Evolutionary conservation across 1,140 invertebrate genomes (phyloP), one percentile per base, ranked within the genome.

Genomic region (Leptinotarsa undecemlineata): DNA sequence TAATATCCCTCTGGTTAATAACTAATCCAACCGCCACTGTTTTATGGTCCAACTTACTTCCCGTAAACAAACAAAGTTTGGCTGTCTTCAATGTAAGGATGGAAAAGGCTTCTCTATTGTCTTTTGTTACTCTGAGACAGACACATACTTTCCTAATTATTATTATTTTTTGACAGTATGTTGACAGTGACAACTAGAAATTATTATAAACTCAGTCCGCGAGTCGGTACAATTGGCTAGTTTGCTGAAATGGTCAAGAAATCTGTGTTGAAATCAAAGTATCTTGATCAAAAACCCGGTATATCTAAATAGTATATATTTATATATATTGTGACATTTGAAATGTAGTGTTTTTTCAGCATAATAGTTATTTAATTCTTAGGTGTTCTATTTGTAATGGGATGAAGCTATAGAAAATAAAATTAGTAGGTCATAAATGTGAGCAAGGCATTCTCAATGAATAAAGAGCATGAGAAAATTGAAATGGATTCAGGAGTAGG

Each of bases 401-500:
- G 63, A 72, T 72, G 23, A 48, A 72, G 51, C 20, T 70, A 70
- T 70, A 57, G 47, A 15, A 21, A 70, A 57, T 42, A 64, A 8
- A 6, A 64, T 64, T 48, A 72, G 61, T 64, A 64, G 71, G 71
- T 72, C 71, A 64, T 48, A 60, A 71, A 62, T 71, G 69, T 71
- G 47, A 64, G 19, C 19, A 20, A 68, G n/a, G 11, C 20, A 42
- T 14, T 21, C 57, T 63, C 71, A 72, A 79, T 79, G 78, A 79
- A 75, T 77, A 75, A 71, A 67, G 74, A 77, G 74, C 62, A 78
- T 75, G 77, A 78, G 48, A 77, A 76, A 72, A 86, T 85, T 79
- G 87, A 88, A 84, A 88, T 88, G 83, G 88, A 90, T 84, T 90
- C 88, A 33, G 88, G 88, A 80, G 78, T 89, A 74, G 88, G 89